Percentiles rank a stretch among this genome's conserved stretches.
Conservation (phyloP, 2,113 vertebrate genomes). For the Labeo catla region DNA sequence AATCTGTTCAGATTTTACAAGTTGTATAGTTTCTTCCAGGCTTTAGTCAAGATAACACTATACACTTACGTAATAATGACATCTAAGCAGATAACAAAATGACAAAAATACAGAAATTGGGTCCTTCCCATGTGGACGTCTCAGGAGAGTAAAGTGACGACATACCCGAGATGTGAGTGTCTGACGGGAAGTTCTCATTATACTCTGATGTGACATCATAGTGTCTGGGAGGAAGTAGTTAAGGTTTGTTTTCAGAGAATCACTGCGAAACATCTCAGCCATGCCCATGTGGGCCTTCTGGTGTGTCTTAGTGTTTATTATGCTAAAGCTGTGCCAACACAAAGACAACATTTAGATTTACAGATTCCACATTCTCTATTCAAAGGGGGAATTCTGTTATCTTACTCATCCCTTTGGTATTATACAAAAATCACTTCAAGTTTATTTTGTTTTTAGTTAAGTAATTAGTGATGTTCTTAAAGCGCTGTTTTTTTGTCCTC, state of each 20-base stretch:
- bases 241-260: constrained; percentile 34
- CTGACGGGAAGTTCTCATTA: constrained; percentile 48
- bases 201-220: constrained; percentile 53
- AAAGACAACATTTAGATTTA: constrained; percentile 25
- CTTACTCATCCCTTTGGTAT: not conserved
- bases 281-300: constrained; percentile 30
- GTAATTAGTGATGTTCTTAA: not conserved
- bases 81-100: not conserved
- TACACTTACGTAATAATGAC: not conserved
- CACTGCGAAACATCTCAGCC: constrained; percentile 38
- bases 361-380: not conserved
- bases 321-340: constrained; percentile 17
- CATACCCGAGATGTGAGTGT: constrained; percentile 9
- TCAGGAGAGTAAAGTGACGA: not conserved
- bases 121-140: not conserved
- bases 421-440: not conserved
- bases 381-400: not conserved
- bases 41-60: not conserved
- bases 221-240: constrained; percentile 49
- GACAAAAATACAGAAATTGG: not conserved
- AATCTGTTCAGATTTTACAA: no score
- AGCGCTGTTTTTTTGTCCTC: not conserved
- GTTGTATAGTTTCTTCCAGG: not conserved
- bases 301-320: constrained; percentile 33
- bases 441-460: not conserved